phyloP scores from a whole-genome alignment of 2,797 vertebrate genomes.

The Anguilla obscura region DNA sequence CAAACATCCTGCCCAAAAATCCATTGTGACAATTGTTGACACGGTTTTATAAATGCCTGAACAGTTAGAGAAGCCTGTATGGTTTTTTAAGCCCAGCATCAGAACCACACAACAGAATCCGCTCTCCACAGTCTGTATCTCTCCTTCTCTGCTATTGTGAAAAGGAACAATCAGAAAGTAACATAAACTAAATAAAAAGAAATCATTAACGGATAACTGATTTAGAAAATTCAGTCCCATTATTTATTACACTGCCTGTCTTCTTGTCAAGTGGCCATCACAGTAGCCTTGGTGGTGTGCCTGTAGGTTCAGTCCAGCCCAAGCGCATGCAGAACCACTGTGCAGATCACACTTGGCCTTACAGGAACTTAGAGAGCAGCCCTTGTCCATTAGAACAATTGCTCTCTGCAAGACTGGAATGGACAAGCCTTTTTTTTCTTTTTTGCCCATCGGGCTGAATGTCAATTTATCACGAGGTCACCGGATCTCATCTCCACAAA shows the following conservation, averaged over 20 bases:
- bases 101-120: background rate
- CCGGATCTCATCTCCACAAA: slow-evolving; percentile 46
- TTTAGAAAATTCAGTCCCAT: background rate
- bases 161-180: background rate
- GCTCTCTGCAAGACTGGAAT: slow-evolving; percentile 32
- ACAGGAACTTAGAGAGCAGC: slow-evolving; percentile 15
- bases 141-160: background rate
- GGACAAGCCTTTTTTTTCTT: slow-evolving; percentile 31
- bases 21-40: background rate
- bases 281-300: background rate
- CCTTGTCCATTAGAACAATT: slow-evolving; percentile 46
- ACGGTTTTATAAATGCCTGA: background rate
- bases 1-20: background rate
- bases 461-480: slow-evolving; percentile 51
- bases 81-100: background rate
- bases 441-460: slow-evolving; percentile 37
- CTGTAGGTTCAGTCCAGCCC: background rate
- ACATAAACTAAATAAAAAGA: background rate
- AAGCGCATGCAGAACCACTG: background rate
- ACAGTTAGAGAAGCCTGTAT: background rate
- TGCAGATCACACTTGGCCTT: background rate
- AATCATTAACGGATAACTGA: background rate
- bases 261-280: background rate
- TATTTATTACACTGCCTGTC: background rate
- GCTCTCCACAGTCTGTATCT: background rate